Conservation (phyloP, 2,113 vertebrate genomes). For the Myotis davidii region DNA sequence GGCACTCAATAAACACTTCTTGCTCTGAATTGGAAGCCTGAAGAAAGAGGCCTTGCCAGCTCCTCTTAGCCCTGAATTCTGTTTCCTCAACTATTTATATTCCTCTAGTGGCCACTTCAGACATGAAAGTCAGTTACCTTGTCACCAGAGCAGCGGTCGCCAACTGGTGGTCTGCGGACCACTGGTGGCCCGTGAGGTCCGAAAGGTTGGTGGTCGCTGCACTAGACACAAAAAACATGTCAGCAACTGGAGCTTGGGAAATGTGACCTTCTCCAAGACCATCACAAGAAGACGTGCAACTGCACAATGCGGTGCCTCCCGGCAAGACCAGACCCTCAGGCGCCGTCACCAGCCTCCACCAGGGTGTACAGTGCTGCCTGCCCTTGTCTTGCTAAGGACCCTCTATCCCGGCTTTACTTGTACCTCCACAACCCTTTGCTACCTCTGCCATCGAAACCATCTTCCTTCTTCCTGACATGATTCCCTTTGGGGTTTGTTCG, state of each 20-base stretch:
- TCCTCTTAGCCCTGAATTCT: not conserved
- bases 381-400: not conserved
- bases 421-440: not conserved
- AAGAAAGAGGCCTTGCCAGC: not conserved
- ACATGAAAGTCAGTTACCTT: not conserved
- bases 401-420: not conserved
- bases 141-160: not conserved
- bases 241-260: not conserved
- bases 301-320: rapidly evolving
- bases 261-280: not conserved
- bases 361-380: not conserved
- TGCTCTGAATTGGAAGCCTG: not conserved
- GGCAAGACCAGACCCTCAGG: not conserved
- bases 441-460: not conserved
- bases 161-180: too few relatives aligned
- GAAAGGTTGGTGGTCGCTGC: not conserved
- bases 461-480: not conserved
- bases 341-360: not conserved
- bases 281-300: not conserved
- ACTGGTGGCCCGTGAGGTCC: too few relatives aligned
- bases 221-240: not conserved
- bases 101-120: not conserved
- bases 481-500: not conserved
- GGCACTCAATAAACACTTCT: not conserved
- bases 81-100: not conserved